Conservation (phyloP, 2,113 vertebrate genomes). For the Eulemur rufifrons region DNA sequence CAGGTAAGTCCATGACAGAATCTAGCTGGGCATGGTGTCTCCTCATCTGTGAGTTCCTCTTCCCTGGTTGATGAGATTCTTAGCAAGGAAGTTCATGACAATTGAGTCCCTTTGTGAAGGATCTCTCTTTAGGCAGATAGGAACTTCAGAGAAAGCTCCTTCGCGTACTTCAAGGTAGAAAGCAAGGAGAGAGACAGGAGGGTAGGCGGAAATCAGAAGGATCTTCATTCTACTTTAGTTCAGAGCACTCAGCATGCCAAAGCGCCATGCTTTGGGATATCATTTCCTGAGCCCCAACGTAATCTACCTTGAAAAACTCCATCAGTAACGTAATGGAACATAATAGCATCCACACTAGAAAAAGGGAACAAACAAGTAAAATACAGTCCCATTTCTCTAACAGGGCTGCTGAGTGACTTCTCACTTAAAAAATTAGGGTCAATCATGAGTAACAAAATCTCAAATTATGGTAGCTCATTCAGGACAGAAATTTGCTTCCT, state of each 20-base stretch:
- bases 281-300: neutral
- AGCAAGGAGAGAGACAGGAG: neutral
- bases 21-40: neutral
- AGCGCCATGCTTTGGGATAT: neutral
- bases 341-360: neutral
- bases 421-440: constrained; percentile 40
- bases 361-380: neutral
- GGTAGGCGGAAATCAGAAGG: neutral
- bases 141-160: neutral
- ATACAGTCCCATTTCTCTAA: neutral
- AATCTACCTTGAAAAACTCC: neutral
- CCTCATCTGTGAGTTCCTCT: neutral
- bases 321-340: neutral
- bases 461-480: neutral
- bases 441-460: neutral
- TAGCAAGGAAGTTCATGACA: neutral
- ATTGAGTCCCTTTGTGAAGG: neutral
- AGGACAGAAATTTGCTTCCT: neutral
- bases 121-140: neutral
- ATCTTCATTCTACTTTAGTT: neutral
- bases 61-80: neutral
- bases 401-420: neutral
- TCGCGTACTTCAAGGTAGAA: neutral
- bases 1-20: neutral
- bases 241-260: neutral